Evolutionary conservation across 23 tunicate genomes (phyloP), one percentile per base, ranked within the genome.

Genomic region (Trididemnum miniatum): DNA sequence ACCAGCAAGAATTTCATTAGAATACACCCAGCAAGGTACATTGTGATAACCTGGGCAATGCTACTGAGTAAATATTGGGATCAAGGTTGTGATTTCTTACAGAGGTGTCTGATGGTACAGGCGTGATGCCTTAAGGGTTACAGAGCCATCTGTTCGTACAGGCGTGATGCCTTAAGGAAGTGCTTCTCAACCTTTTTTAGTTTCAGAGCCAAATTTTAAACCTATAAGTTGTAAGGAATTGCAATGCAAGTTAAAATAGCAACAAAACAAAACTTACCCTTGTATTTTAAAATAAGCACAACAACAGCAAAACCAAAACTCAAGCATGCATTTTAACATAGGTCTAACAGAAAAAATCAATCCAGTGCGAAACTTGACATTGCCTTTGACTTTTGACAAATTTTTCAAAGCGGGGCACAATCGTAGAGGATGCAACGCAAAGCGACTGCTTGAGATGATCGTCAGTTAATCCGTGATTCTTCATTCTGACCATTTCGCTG

Each of bases 401-500:
- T 52, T 52, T 78, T 12, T 52, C 82, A 78, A 52, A 78, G 12
- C 35, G 82, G 71, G 35, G 69, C 35, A 71, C 51, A 78, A 78
- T 78, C 34, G 84, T 65, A 29, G 84, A 80, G 84, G 67, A 77
- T 77, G 82, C 82, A 77, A 67, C 12, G 31, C 27, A 67, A 66
- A 82, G 83, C 15, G 38, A 62, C 89, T 85, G 83, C 89, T 77
- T 77, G 83, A 77, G 89, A 39, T 85, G 83, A 3, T 77, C 52
- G 29, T 85, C 83, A 31, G 83, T 65, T 76, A 85, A 85, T 77
- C 82, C 59, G 34, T 85, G 83, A 29, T 85, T 85, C 35, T 85
- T 63, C 63, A 85, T 85, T 85, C 83, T 85, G 62, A 85, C 64
- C 83, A 77, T 85, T 77, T 85, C 64, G 63, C 89, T 85, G 80